Conservation (phyloP, 1,140 invertebrate genomes). For the Drosophila obscura region DNA sequence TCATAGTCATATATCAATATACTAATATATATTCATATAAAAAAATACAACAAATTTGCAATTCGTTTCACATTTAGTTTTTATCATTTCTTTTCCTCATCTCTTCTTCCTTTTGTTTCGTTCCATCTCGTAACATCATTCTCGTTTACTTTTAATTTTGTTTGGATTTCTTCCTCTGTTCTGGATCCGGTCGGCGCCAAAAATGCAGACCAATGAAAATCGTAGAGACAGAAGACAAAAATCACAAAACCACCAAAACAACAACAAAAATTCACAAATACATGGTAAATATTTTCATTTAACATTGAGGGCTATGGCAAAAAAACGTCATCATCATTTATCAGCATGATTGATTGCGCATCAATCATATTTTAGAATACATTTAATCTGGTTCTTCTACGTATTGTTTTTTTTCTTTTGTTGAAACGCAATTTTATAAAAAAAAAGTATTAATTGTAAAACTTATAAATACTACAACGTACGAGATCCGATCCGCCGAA, state of each 20-base stretch:
- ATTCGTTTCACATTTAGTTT: constrained; percentile 69
- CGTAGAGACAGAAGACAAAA: constrained; percentile 6
- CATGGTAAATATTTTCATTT: constrained; percentile 21
- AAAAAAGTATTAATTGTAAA: constrained; percentile 62
- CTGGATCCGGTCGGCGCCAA: too few species aligned
- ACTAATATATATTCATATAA: constrained; percentile 63
- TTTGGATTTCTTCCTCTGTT: too few species aligned
- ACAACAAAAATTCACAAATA: constrained; percentile 42
- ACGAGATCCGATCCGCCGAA: constrained; percentile 80
- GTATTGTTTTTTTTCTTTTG: constrained; percentile 28
- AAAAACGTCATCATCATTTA: constrained; percentile 43
- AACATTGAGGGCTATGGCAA: constrained; percentile 73
- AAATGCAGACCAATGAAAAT: constrained; percentile 3
- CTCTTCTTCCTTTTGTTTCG: constrained; percentile 2
- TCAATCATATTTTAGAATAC: constrained; percentile 61
- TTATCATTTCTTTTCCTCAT: constrained; percentile 27
- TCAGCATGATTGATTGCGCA: constrained; percentile 11
- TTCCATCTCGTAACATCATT: background rate
- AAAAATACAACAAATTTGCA: constrained; percentile 81
- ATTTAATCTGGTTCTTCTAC: constrained; percentile 35
- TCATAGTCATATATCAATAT: constrained; percentile 17
- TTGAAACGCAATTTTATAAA: constrained; percentile 62
- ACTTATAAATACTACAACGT: constrained; percentile 82
- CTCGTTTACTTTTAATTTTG: constrained; percentile 26
- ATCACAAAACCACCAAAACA: constrained; percentile 14